Evolutionary conservation across 92 coral and sea anemone species (phyloP).

Genomic region (Ricordea florida): DNA sequence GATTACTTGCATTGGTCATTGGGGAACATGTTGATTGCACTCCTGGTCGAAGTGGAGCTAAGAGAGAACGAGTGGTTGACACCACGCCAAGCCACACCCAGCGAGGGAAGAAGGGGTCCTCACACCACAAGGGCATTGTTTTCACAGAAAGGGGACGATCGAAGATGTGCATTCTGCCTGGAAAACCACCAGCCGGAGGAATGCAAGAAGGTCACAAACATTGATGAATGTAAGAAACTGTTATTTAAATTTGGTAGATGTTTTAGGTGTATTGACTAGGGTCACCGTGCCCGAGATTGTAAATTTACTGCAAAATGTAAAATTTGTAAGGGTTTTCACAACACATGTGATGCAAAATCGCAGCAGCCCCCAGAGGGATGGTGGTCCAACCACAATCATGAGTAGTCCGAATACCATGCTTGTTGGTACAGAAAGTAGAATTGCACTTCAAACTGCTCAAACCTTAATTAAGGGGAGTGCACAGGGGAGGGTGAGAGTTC

Average conservation of each 20-base stretch:
- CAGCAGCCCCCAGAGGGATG: background rate
- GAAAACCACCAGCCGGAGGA: background rate
- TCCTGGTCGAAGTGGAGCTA: too few relatives aligned
- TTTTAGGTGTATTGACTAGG: slow-evolving; percentile 9
- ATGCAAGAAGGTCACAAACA: background rate
- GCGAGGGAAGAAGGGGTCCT: background rate
- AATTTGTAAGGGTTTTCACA: slow-evolving; percentile 1
- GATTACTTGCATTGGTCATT: too few relatives aligned
- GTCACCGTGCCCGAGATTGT: slow-evolving; percentile 10
- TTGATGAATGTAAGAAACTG: too few relatives aligned
- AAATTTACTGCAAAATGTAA: background rate
- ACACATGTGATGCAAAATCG: background rate
- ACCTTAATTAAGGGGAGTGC: slow-evolving; percentile 25
- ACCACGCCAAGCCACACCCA: background rate
- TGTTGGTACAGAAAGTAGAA: slow-evolving; percentile 28
- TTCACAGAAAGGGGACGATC: background rate
- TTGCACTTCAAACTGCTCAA: slow-evolving; percentile 41
- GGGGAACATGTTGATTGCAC: too few relatives aligned
- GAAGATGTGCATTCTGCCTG: slow-evolving; percentile 10
- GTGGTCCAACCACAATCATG: too few relatives aligned
- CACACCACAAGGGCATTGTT: too few relatives aligned
- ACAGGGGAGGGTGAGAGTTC: slow-evolving; percentile 14
- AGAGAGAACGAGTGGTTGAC: too few relatives aligned
- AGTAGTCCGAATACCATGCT: background rate
- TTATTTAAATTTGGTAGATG: too few relatives aligned